Base-by-base conservation (phyloP, 2,888 invertebrate species). In the Bibio marci region DNA sequence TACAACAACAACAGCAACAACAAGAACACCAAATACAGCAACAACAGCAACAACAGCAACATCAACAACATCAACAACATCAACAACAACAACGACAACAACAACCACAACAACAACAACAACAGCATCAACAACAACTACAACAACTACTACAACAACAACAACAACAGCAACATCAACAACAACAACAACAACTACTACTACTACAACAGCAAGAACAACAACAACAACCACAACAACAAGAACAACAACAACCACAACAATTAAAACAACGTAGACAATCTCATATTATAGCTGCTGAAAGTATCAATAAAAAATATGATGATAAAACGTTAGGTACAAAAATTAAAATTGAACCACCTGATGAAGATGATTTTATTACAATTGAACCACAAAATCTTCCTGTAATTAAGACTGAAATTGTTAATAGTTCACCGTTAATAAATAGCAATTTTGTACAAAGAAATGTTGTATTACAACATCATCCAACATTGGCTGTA, bases 361-460 rank as follows among this genome's bases (percentile, higher is more conserved):
- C 52, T 51, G n/a, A 47, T 51, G 38, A 49, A 50, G 11, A 49
- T 53, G 25, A 52, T 50, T 37, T 49, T 52, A 55, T 27, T 26
- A 55, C 45, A 17, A 39, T 40, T 15, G 38, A 42, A 37, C 31
- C 41, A 19, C 31, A 6, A 26, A 22, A 35, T 22, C 35, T 36
- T 35, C 31, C 40, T 31, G 27, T 36, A 15, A 35, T 40, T 26
- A 40, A 40, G 35, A 40, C 40, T 35, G 40, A 45, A 38, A 42
- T 43, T 25, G 39, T 43, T 34, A 43, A 41, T 34, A 40, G 37
- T 18, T 37, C 40, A 17, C 26, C 22, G 17, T 13, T 26, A 14
- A 30, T 30, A 13, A 26, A 19, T 35, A 14, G 13, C 11, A 22
- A 22, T 22, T 22, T 22, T 22, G n/a, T 35, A 11, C 35, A 35